These are phyloP conservation scores for Pristionchus exspectatus DNA, from an alignment of 2,888 invertebrate species.

Conservation along the genomic window DNA sequence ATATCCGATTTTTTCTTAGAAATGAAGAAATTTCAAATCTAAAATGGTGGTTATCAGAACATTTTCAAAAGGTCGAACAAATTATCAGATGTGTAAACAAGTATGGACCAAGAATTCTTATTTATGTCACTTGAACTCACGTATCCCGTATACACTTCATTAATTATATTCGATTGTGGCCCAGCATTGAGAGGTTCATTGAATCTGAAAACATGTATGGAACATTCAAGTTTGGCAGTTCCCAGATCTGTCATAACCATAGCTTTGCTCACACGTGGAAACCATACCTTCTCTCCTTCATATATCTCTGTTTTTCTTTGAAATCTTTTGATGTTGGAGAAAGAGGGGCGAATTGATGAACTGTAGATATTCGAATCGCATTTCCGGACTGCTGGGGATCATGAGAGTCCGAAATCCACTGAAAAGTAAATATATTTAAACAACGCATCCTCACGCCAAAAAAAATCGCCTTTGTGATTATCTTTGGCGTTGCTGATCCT, in stretches of 20 bases:
- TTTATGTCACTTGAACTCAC: background rate
- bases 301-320: background rate
- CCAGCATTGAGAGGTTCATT: slow-evolving; percentile 2
- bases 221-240: background rate
- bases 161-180: background rate
- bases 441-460: background rate
- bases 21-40: too few relatives aligned
- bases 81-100: too few relatives aligned
- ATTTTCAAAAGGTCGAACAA: too few relatives aligned
- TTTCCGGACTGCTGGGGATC: background rate
- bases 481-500: slow-evolving; percentile 1
- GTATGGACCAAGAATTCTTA: too few relatives aligned
- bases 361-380: slow-evolving; percentile 1
- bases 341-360: slow-evolving; percentile 30
- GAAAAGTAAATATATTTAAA: background rate
- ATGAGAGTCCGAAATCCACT: background rate
- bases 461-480: background rate
- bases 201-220: background rate
- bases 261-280: background rate
- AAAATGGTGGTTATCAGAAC: too few relatives aligned
- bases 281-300: slow-evolving; percentile 13
- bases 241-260: too few relatives aligned
- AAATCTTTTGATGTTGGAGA: slow-evolving; percentile 3
- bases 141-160: background rate
- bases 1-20: too few relatives aligned